Conservation (phyloP, 2,888 invertebrate genomes). For the Cordylochernes scorpioides region DNA sequence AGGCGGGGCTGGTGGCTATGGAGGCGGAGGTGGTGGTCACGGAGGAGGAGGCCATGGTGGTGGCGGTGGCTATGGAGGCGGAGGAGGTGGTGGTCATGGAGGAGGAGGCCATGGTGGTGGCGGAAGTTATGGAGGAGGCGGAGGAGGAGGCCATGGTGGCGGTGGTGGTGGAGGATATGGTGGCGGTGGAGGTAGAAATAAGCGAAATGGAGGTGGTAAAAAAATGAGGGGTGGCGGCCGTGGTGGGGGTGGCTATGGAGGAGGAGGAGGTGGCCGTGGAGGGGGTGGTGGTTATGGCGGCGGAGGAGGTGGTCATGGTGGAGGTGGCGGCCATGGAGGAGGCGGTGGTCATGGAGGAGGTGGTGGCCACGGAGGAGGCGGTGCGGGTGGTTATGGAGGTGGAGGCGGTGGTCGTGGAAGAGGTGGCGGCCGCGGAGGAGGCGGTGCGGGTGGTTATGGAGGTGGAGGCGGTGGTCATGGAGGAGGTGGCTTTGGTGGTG, state of each 20-base stretch:
- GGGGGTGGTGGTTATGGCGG: neutral
- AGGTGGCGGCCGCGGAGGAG: neutral
- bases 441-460: neutral
- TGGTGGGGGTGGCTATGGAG: constrained; percentile 1
- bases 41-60: neutral
- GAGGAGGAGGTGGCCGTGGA: neutral
- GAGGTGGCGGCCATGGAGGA: neutral
- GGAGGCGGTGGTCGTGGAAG: neutral
- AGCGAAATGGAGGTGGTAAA: neutral
- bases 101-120: neutral
- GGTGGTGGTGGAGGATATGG: constrained; percentile 2
- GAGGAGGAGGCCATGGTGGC: neutral
- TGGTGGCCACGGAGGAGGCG: neutral
- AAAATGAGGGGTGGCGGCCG: constrained; percentile 2
- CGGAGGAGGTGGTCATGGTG: neutral
- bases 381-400: neutral
- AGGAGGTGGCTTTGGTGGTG: neutral
- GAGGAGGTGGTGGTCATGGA: neutral
- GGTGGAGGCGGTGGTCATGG: neutral
- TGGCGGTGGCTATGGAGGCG: neutral
- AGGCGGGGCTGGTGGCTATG: neutral
- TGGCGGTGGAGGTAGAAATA: neutral
- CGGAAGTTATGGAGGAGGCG: constrained; percentile 1
- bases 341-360: neutral
- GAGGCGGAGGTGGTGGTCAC: neutral